These are phyloP conservation scores for Drosophila subsilvestris DNA, from an alignment of 2,888 invertebrate genomes.

Conservation along the genomic window DNA sequence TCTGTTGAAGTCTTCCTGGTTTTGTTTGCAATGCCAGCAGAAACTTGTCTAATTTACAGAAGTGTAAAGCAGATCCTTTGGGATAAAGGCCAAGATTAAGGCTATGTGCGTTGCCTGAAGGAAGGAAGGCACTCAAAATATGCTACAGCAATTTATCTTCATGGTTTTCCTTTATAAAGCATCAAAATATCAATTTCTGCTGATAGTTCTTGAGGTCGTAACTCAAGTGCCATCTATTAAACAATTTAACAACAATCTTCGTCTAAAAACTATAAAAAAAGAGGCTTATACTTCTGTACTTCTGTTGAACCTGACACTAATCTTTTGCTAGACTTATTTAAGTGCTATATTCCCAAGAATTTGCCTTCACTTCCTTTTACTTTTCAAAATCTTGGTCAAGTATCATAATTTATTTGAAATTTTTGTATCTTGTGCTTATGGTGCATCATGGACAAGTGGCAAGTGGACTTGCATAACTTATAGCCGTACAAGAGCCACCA, in stretches of 20 bases:
- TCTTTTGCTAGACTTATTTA: neutral
- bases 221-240: neutral
- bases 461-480: slow-evolving; percentile 31
- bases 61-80: too few species aligned
- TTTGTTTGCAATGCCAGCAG: neutral
- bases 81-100: neutral
- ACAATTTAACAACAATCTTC: neutral
- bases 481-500: slow-evolving; percentile 15
- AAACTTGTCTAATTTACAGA: too few species aligned
- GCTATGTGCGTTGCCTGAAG: neutral
- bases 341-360: neutral
- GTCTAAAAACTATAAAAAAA: neutral
- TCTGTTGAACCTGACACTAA: neutral
- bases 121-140: neutral
- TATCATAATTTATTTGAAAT: neutral
- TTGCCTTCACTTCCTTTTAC: neutral
- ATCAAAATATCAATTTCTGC: neutral
- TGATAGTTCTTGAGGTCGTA: neutral
- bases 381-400: slow-evolving; percentile 6
- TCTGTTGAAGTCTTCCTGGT: neutral
- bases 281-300: neutral
- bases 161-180: too few species aligned
- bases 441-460: slow-evolving; percentile 2
- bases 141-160: neutral
- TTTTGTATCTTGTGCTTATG: neutral